phyloP scores from a whole-genome alignment of 2,113 vertebrate genomes.

The Cyphomyrus discorhynchus region DNA sequence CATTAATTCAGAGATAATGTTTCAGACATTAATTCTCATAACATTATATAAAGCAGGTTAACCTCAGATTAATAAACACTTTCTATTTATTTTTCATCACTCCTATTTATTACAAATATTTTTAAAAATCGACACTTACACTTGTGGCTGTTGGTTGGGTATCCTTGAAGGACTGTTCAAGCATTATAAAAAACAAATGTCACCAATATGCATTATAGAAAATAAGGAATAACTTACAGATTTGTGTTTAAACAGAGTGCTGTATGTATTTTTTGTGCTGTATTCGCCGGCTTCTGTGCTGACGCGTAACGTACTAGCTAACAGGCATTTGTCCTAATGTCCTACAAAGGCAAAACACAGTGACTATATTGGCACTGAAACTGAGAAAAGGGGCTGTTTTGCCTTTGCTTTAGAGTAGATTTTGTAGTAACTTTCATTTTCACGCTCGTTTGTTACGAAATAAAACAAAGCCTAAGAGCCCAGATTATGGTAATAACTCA shows the following conservation, averaged over 20 bases:
- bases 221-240: not conserved
- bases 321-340: not conserved
- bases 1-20: not conserved
- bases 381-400: not conserved
- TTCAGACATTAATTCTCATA: not conserved
- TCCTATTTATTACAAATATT: not conserved
- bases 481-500: not conserved
- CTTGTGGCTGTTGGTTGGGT: conserved; percentile 45
- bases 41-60: not conserved
- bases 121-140: conserved; percentile 49
- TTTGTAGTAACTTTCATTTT: not conserved
- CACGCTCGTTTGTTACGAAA: not conserved
- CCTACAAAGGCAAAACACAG: not conserved
- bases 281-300: not conserved
- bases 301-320: not conserved
- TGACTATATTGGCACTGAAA: not conserved
- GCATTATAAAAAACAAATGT: not conserved
- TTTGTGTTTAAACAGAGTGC: not conserved
- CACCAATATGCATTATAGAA: not conserved
- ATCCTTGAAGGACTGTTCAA: conserved; percentile 55
- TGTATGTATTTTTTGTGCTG: not conserved
- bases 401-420: not conserved
- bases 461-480: not conserved
- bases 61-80: not conserved
- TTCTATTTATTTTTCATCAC: not conserved